Base-by-base conservation (phyloP, 2,888 invertebrate species). In the Oscheius sp. region DNA sequence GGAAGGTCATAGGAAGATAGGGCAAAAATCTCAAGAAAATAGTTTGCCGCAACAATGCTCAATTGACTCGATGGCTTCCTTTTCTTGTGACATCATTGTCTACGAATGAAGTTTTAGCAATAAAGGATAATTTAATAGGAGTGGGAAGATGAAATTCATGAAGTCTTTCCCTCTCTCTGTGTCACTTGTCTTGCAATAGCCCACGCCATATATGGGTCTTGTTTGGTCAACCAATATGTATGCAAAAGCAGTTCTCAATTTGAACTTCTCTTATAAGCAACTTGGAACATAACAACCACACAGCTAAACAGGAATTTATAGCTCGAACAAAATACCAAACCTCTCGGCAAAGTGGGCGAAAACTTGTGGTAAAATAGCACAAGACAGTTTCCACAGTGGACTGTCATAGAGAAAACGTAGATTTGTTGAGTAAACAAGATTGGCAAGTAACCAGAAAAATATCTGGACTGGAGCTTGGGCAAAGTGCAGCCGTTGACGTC, bases 391-490 rank as follows among this genome's bases (percentile, higher is more conserved):
- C 55, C 55, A 55, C 13, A 55, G 25, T 7, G 5, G 21, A 23
- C 13, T 55, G 3, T 55, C 25, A 7, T 9, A 55, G 13, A 23
- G 13, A 7, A 18, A 13, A 18, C 55, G 21, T 6, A 55, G 12
- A 25, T 55, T 25, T 6, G 55, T 55, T 21, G 21, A 12, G 18
- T 21, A 55, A 7, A 55, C 3, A 13, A 55, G 9, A 25, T 16
- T 55, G 13, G 55, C 55, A 23, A 55, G 12, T 6, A 25, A 13
- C 55, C 55, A 55, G 21, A 21, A 25, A 21, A 55, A 13, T 23
- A 55, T 55, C 55, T 55, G 55, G 13, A 21, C 13, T 3, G 55
- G 55, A 18, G 55, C 55, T 55, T 55, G 55, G 21, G 55, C 55
- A 55, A 55, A 55, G 13, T 18, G 25, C 5, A 55, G 25, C 9